Evolutionary conservation across 2,888 invertebrate genomes (phyloP), one percentile per base, ranked within the genome.

Genomic region (Dasysyrphus albostriatus): DNA sequence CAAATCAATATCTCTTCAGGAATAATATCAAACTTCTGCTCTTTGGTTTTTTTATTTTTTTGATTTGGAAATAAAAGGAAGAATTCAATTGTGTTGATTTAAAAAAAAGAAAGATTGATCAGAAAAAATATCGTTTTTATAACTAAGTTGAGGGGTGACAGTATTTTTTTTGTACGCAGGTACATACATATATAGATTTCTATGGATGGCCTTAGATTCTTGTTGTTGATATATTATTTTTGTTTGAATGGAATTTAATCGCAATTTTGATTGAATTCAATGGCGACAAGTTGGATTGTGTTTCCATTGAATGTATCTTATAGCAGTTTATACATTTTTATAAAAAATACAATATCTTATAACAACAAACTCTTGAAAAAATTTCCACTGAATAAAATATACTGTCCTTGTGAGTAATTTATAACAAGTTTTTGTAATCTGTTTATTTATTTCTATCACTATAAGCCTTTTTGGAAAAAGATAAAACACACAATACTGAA

Each of bases 1-100:
- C 74, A 49, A 69, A 81, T 75, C 67, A 70, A 81, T 75, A 47
- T 63, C 47, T 73, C 73, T 47, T 54, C 44, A 59, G 44, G 37
- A 72, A 76, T 72, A 79, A 59, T 84, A 74, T 65, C 12, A 76
- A 84, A 80, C 70, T 75, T 80, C 76, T 80, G 80, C 65, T 80
- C 80, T 72, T 76, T 80, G 84, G 49, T 65, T 84, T 67, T 75
- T 54, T 7, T 39, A 39, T 24, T 19, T 39, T 61, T 47, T 54
- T 73, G 37, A 78, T 78, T 54, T 56, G 39, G 16, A 75, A 67
- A 80, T 54, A 74, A 59, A 73, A 59, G 47, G n/a, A 47, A 49
- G 29, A 56, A 70, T 42, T 73, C 69, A 49, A 74, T 61, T 83
- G 65, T 34, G 24, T 63, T 59, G 24, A 67, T 42, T 29, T 29